Base-by-base conservation (phyloP, 1,140 invertebrate species). In the Matsumurasca onukii region DNA sequence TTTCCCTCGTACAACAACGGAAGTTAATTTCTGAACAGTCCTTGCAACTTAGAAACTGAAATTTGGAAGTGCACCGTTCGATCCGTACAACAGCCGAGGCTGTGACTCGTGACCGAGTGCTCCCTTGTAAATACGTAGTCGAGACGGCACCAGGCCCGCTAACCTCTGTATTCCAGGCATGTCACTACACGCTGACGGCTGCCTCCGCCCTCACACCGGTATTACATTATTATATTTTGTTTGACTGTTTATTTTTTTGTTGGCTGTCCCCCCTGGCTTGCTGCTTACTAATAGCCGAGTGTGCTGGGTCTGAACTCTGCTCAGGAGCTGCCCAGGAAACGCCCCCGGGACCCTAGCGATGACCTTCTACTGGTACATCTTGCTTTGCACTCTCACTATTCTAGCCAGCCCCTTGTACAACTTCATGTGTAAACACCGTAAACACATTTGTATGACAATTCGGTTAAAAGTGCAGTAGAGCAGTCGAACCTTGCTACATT, bases 301-400 rank as follows among this genome's bases (percentile, higher is more conserved):
- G 66, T 68, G 52, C 51, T 69, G 80, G 81, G 80, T 80, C 83
- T 86, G 76, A 78, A 83, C 80, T 81, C 81, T 76, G 76, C 79
- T 77, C 82, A 86, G 80, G 87, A 89, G 85, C 86, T 90, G 82
- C 90, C 90, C 86, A 92, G 93, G 90, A 93, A 93, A 87, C 88
- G 89, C 83, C 85, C 87, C 83, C 88, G 88, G 82, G 89, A 91
- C 84, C 86, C 88, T 84, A 86, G 82, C 80, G 90, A 91, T 84
- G 92, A 94, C 86, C 85, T 94, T 86, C 87, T 93, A 89, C 90
- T 93, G 92, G 92, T 94, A 94, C 90, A 84, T 83, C 80, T 73
- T 75, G 86, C 86, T 86, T 79, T 79, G 78, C 78, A 78, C 76
- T 75, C 31, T 64, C 51, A 34, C 24, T 31, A 49, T 71, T 73